Evolutionary conservation across 1,140 invertebrate genomes (phyloP), one percentile per base, ranked within the genome.

Genomic region (Drosophila pruinosa): DNA sequence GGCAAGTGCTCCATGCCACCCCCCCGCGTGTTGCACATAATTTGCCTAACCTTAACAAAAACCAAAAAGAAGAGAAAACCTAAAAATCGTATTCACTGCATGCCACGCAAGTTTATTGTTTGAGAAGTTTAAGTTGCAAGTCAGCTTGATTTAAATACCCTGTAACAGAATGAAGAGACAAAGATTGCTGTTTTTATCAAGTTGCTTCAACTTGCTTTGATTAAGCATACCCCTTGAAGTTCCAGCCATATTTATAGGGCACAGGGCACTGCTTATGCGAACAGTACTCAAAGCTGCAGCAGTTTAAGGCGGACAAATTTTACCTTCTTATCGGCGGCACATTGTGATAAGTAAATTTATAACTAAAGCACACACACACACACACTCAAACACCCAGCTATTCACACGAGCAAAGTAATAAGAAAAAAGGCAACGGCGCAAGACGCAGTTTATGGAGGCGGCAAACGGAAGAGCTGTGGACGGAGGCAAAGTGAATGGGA

Each of bases 321-420:
- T 53, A 61, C 22, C 47, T 47, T 22, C 68, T 59, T 72, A 72
- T 72, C 69, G 63, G 21, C 43, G 31, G 26, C 41, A 24, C 45
- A 47, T 56, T 47, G 68, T 72, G 79, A 83, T 83, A 83, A 65
- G 80, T 31, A 72, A 83, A 83, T 85, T 75, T 85, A 75, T 53
- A 83, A 70, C 57, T 47, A 38, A 53, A 38, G 62, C 39, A 34
- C 47, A 59, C 57, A 67, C 69, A 53, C 47, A 52, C 71, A 65
- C 56, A 62, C 59, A 67, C 45, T 31, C n/a, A n/a, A n/a, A n/a
- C n/a, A n/a, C n/a, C n/a, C 39, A 17, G 10, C n/a, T n/a, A n/a
- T n/a, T n/a, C n/a, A n/a, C n/a, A 41, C 38, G 26, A 31, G 45
- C 5, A 41, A 48, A 64, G 63, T 50, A 62, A 62, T 53, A 64